Base-by-base conservation (phyloP, 2,797 vertebrate species). In the Notamacropus eugenii region DNA sequence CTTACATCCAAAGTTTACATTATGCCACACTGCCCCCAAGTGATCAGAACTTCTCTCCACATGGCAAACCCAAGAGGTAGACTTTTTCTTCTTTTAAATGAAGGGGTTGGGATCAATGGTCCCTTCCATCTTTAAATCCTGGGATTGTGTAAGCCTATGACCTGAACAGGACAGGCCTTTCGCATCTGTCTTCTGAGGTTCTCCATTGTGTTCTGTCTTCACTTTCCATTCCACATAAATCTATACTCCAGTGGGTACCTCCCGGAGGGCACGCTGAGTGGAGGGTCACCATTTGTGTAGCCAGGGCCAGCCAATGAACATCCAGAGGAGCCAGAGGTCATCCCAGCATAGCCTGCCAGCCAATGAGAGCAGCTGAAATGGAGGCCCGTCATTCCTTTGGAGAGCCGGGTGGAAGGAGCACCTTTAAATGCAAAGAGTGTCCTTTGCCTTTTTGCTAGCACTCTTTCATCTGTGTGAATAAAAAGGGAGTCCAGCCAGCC, bases 331-430 rank as follows among this genome's bases (percentile, higher is more conserved):
- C 92, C 95, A 98, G 97, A 97, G 97, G 98, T 97, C 96, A 98
- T 82, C 74, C 40, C 40, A 46, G 74, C 9, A 46, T 82, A 24
- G 74, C n/a, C 97, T 91, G 94, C 94, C 96, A 98, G 98, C 98
- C 98, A 98, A 98, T 98, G 97, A 98, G 98, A 98, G 98, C 97
- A 96, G 97, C 97, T 97, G 97, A 97, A 98, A 97, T 98, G 96
- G 97, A 97, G 97, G 98, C 96, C 94, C 96, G 94, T 98, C 97
- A 98, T 98, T 98, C 97, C 96, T 96, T 97, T 98, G 98, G 97
- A 98, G 97, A 98, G 97, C 97, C 91, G 91, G 56, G 58, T 19
- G 82, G 54, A 74, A 93, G n/a, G 98, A 98, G 54, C 94, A 97
- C 97, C 97, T 98, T 98, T 96, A 98, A 97, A 98, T 98, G 98